Conservation (phyloP, 1,140 invertebrate genomes). For the Hyles vespertilio region DNA sequence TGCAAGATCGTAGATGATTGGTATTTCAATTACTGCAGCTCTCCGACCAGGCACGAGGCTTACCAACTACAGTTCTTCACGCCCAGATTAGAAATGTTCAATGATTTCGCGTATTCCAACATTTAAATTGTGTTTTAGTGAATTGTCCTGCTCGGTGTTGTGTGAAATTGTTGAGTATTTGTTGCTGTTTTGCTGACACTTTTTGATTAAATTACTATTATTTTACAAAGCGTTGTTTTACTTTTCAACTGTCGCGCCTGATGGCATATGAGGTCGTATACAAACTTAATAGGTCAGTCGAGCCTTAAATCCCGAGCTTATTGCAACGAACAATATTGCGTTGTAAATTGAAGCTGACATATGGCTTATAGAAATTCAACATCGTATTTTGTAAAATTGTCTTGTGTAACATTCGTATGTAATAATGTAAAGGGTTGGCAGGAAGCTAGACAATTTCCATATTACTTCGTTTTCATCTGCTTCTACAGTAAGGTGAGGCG, state of each 20-base stretch:
- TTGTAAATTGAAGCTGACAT: too few species aligned
- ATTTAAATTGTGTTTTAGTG: constrained; percentile 24
- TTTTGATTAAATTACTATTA: background rate
- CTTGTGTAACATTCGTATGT: too few species aligned
- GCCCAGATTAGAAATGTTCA: constrained; percentile 31
- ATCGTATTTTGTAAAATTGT: too few species aligned
- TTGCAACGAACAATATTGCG: too few species aligned
- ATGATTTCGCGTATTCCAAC: constrained; percentile 52
- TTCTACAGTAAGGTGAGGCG: background rate
- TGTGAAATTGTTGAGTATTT: constrained; percentile 9
- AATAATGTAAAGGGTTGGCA: too few species aligned
- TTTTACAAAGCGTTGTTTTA: background rate
- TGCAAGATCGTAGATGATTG: constrained; percentile 40
- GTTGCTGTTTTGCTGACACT: constrained; percentile 2
- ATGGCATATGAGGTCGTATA: background rate
- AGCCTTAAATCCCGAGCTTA: too few species aligned
- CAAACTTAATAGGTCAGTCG: background rate
- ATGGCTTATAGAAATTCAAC: too few species aligned
- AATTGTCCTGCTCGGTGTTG: constrained; percentile 10
- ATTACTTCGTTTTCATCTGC: background rate
- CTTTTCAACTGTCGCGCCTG: background rate
- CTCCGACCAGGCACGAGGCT: constrained; percentile 33
- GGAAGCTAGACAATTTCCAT: too few species aligned
- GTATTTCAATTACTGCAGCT: constrained; percentile 46
- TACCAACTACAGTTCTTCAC: constrained; percentile 42